These are phyloP conservation scores for Dilophus febrilis DNA, from an alignment of 2,888 invertebrate genomes.

Conservation along the genomic window DNA sequence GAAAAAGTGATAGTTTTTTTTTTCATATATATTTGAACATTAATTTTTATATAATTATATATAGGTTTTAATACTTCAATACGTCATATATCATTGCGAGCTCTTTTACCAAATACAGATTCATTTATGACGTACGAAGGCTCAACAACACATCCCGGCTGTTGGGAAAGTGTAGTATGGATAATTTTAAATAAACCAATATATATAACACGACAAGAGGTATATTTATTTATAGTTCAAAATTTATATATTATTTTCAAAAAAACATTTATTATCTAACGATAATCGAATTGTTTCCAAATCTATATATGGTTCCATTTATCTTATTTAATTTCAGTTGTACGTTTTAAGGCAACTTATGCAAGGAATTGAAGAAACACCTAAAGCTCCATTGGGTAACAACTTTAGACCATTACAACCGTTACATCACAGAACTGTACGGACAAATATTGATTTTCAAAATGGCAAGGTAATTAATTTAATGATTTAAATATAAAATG, in stretches of 20 bases:
- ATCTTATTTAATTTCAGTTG: constrained; percentile 41
- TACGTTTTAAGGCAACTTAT: constrained; percentile 72
- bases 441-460: constrained; percentile 94
- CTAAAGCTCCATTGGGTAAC: constrained; percentile 84
- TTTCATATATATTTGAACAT: too few relatives aligned
- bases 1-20: too few relatives aligned
- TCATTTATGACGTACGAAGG: constrained; percentile 97
- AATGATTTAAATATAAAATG: too few relatives aligned
- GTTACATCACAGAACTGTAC: constrained; percentile 79
- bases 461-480: constrained; percentile 37
- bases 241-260: not conserved
- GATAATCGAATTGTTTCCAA: not conserved
- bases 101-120: constrained; percentile 76
- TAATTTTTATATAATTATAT: too few relatives aligned
- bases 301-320: not conserved
- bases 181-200: constrained; percentile 95
- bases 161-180: constrained; percentile 99
- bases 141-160: constrained; percentile 92
- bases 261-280: not conserved
- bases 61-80: constrained; percentile 69
- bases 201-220: constrained; percentile 92
- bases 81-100: constrained; percentile 68
- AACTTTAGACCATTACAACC: constrained; percentile 88
- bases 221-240: constrained; percentile 24
- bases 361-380: constrained; percentile 73